Conservation (phyloP, 2,888 invertebrate species). For the Aporophyla lueneburgensis region DNA sequence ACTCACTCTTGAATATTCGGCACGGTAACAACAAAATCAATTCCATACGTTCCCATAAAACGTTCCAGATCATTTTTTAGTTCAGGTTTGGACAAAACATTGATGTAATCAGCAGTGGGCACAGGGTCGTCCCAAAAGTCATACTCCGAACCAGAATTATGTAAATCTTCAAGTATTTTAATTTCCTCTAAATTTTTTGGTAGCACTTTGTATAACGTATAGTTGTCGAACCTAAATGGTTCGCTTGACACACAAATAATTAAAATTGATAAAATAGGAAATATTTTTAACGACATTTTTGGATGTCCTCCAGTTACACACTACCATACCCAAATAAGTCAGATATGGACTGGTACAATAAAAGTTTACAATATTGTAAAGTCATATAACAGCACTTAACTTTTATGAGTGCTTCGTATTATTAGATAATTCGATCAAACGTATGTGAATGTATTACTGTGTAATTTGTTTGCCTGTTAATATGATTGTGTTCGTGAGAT, state of each 20-base stretch:
- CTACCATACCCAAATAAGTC: constrained; percentile 15
- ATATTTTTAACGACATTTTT: constrained; percentile 67
- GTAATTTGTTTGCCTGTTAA: background rate
- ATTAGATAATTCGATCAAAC: constrained; percentile 12
- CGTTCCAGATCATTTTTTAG: constrained; percentile 79
- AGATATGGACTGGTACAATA: constrained; percentile 19
- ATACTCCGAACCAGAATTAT: constrained; percentile 80
- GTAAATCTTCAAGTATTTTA: constrained; percentile 84
- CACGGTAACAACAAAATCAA: constrained; percentile 83
- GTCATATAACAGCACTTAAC: constrained; percentile 30
- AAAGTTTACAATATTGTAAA: constrained; percentile 35
- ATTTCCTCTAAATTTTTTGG: constrained; percentile 88
- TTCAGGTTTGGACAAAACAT: constrained; percentile 85
- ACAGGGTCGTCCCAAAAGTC: constrained; percentile 87
- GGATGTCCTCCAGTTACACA: background rate
- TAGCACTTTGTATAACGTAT: constrained; percentile 89
- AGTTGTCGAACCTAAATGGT: constrained; percentile 81
- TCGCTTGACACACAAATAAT: constrained; percentile 65
- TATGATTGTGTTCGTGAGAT: background rate
- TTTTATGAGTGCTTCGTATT: constrained; percentile 44
- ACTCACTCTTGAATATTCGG: constrained; percentile 89
- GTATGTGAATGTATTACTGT: background rate
- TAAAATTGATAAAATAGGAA: constrained; percentile 53
- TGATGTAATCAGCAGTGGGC: constrained; percentile 77
- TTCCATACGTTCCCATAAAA: constrained; percentile 77